Evolutionary conservation across 2,888 invertebrate species (phyloP).

Genomic region (Lithophane semibrunnea): DNA sequence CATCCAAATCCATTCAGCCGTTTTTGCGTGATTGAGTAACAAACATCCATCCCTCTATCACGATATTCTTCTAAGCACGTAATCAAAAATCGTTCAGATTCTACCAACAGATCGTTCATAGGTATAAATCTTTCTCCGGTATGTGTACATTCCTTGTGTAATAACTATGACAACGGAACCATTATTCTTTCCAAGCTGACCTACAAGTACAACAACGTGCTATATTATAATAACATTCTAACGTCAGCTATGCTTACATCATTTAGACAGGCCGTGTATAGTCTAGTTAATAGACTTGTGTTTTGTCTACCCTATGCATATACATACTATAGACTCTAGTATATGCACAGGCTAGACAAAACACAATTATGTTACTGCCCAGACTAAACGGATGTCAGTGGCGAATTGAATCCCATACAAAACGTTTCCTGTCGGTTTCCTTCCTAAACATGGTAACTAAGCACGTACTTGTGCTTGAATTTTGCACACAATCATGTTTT

Average conservation of each 20-base stretch:
- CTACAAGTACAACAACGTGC: not conserved
- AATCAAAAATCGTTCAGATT: not conserved
- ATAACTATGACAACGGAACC: constrained; percentile 5
- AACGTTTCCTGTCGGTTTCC: not conserved
- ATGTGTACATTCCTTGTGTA: not conserved
- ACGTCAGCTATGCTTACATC: not conserved
- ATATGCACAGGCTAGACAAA: constrained; percentile 2
- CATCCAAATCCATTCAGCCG: too few relatives aligned
- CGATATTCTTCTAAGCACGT: not conserved
- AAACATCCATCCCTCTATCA: too few relatives aligned
- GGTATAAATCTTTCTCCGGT: not conserved
- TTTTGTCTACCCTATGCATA: too few relatives aligned
- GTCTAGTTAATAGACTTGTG: not conserved
- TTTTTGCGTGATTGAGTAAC: too few relatives aligned
- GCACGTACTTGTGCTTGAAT: not conserved
- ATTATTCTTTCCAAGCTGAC: constrained; percentile 14
- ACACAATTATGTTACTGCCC: not conserved
- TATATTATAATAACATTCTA: constrained; percentile 10
- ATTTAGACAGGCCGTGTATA: not conserved
- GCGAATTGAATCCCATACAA: not conserved
- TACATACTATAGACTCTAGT: not conserved
- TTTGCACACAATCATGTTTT: not conserved
- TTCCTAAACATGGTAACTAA: not conserved
- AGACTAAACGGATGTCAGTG: not conserved
- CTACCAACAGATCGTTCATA: not conserved